A percentile compares a stretch with the other conserved stretches of the same genome.
These are phyloP conservation scores for Hylaeus volcanicus DNA, from an alignment of 1,140 invertebrate species.

Conservation along the genomic window DNA sequence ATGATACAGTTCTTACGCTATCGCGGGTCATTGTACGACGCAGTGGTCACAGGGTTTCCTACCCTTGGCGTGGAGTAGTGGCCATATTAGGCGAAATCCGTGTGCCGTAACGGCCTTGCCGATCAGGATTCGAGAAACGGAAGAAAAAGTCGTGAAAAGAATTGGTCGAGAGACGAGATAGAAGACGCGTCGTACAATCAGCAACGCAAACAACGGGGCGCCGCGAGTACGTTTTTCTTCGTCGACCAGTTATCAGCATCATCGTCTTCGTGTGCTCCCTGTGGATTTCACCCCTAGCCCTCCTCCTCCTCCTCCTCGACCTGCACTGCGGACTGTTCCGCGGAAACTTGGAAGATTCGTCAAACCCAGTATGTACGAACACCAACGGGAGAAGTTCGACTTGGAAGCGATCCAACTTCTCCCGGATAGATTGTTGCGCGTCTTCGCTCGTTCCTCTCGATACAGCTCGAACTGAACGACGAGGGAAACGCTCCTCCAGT, in stretches of 20 bases:
- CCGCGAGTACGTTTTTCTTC: conserved; percentile 36
- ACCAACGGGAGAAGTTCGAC: conserved; percentile 51
- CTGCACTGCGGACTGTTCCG: conserved; percentile 67
- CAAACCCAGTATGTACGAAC: conserved; percentile 54
- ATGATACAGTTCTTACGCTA: too few relatives aligned
- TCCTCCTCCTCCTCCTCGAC: neutral
- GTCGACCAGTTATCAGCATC: conserved; percentile 61
- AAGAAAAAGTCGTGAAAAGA: conserved; percentile 4
- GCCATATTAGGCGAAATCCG: too few relatives aligned
- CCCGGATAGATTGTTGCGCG: conserved; percentile 44
- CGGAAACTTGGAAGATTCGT: conserved; percentile 69
- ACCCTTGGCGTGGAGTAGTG: too few relatives aligned
- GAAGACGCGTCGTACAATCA: conserved; percentile 60
- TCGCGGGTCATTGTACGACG: too few relatives aligned
- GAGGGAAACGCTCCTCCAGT: neutral
- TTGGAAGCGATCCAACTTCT: conserved; percentile 68
- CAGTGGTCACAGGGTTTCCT: too few relatives aligned
- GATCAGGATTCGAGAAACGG: neutral
- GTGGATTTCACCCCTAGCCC: neutral
- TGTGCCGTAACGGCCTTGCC: neutral
- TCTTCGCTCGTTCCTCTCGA: conserved; percentile 12
- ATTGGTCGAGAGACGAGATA: neutral
- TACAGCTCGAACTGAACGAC: neutral
- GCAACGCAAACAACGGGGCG: conserved; percentile 69
- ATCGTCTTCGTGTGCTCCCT: conserved; percentile 35